Evolutionary conservation across 1,140 invertebrate species (phyloP), one percentile per base, ranked within the genome.

Genomic region (Drosophila santomea): DNA sequence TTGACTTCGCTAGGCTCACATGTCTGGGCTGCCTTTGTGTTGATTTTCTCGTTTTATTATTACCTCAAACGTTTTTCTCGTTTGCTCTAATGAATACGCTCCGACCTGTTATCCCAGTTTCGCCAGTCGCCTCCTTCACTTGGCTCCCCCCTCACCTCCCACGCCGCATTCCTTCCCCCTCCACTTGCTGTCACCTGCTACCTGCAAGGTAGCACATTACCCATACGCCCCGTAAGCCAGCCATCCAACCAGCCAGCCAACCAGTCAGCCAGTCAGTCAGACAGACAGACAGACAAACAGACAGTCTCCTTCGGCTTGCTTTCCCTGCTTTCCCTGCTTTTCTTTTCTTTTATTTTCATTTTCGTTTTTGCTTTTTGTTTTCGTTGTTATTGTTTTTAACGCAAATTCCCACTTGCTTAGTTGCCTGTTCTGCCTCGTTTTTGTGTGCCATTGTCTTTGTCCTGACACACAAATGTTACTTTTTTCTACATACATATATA

Each of bases 391-490:
- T 89, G 84, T 89, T 80, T 86, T 89, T 66, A 89, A 79, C 85
- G 80, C 69, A 80, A 88, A 89, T 89, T 88, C 84, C 84, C 84
- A 88, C 84, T 88, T 84, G 84, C 76, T 88, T 80, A 89, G 84
- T 78, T 89, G 80, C 63, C 79, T 67, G 57, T 55, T 23, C 56
- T 75, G 56, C 58, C 43, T 61, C 74, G 43, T 75, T 79, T 74
- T 85, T 73, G 67, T 84, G 64, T 61, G 79, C 71, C 74, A 67
- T 60, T 82, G 75, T 63, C 76, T 88, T 79, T 88, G 63, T 72
- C 45, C 32, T 52, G 47, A 44, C 64, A 75, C 63, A 69, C 48
- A 57, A 68, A 80, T 44, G 63, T 57, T 69, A 10, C 54, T n/a
- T 11, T 36, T 11, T 28, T 17, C 17, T 17, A 1, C 17, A 17